Evolutionary conservation across 2,888 invertebrate genomes (phyloP), one percentile per base, ranked within the genome.

Genomic region (Drosophila silvestris): DNA sequence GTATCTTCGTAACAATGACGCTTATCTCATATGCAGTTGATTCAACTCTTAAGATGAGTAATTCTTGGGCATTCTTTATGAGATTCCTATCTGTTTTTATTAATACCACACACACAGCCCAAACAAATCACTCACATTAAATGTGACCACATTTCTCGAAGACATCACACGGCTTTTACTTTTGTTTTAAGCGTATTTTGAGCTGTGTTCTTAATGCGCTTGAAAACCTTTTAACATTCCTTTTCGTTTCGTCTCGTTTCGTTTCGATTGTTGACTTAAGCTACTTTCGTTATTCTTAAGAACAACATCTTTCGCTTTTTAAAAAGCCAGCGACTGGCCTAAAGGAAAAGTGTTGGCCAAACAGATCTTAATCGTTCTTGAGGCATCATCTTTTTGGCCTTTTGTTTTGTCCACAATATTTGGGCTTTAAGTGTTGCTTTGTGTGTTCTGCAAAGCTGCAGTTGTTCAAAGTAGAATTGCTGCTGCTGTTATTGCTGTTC

Each of bases 211-310:
- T 63, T 66, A 68, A 63, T 74, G 82, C 71, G 53, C 68, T 69
- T 64, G 71, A 73, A 80, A 90, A 75, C 87, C 91, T 90, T 85
- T 90, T 83, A 85, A 89, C 70, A 89, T 85, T 90, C 82, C 86
- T 58, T 80, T 90, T 79, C 89, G 56, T 84, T 88, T 74, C 62
- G 56, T 51, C 51, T 69, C 53, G 56, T 51, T 56, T 50, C 22
- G 59, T 50, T 63, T 50, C 22, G 59, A 54, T 63, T 87, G 77
- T 89, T 77, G 82, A 81, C 76, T 90, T 87, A 86, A 86, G 90
- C 85, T 90, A 89, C 89, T 85, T 85, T 85, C 91, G 70, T 85
- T 84, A 60, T 59, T 73, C 59, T 70, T 51, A 54, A 50, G 80
- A 68, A 70, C 37, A 81, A 57, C 77, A 72, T 85, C 77, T 85